phyloP scores from a whole-genome alignment of 2,113 vertebrate genomes.

The Grallaria varia region DNA sequence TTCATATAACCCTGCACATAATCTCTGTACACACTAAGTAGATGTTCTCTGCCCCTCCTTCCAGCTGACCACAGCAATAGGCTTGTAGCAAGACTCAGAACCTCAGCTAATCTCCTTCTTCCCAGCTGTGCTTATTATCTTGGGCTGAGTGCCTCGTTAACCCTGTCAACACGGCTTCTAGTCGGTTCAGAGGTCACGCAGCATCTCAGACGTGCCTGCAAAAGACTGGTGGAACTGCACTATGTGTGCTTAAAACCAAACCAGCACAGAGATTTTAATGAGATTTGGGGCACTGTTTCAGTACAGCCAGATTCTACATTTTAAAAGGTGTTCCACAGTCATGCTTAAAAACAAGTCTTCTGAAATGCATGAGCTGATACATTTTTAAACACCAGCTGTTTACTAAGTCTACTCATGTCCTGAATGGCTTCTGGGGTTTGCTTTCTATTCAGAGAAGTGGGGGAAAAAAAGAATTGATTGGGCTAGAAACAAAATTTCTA shows the following conservation, averaged over 20 bases:
- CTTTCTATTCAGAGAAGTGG: neutral
- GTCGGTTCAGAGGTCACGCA: neutral
- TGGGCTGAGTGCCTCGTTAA: neutral
- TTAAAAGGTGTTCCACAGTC: neutral
- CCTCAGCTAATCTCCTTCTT: neutral
- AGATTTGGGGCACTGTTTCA: neutral
- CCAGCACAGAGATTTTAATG: neutral
- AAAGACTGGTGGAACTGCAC: neutral
- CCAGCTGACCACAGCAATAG: neutral
- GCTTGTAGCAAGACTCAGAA: neutral
- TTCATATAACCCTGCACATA: neutral
- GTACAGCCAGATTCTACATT: neutral
- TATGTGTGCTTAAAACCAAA: neutral
- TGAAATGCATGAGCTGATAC: neutral
- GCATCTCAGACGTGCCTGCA: neutral
- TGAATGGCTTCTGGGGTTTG: neutral
- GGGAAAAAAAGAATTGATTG: neutral
- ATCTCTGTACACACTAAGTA: neutral
- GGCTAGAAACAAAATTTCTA: neutral
- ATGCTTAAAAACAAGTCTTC: neutral
- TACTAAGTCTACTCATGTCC: neutral
- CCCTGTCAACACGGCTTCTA: neutral
- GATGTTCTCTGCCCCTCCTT: neutral
- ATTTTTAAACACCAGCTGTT: neutral
- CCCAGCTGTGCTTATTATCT: neutral